Conservation (phyloP, 2,888 invertebrate species). For the Melanostoma scalare region DNA sequence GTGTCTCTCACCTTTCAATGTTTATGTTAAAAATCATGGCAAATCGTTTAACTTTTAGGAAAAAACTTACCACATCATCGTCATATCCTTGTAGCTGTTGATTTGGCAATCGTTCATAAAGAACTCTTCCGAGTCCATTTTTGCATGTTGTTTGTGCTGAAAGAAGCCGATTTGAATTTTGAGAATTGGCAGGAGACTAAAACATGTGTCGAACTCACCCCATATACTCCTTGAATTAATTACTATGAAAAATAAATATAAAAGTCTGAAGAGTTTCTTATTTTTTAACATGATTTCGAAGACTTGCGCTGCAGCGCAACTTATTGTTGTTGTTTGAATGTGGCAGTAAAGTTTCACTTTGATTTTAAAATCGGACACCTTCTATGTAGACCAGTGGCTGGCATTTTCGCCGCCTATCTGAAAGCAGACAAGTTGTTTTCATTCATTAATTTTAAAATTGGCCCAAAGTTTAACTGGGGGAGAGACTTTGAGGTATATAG, state of each 20-base stretch:
- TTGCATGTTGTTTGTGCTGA: constrained; percentile 92
- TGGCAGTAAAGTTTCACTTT: constrained; percentile 21
- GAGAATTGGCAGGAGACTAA: neutral
- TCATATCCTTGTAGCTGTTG: constrained; percentile 94
- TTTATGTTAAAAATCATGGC: neutral
- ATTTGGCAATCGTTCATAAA: constrained; percentile 94
- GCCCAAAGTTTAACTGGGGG: neutral
- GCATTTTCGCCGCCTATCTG: constrained; percentile 32
- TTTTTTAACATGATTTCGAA: constrained; percentile 51
- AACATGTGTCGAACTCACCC: constrained; percentile 38
- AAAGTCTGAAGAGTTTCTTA: constrained; percentile 61
- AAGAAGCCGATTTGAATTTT: neutral
- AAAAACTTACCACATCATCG: constrained; percentile 89
- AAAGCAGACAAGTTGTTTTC: neutral
- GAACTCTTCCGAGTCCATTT: constrained; percentile 92
- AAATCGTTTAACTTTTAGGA: no score
- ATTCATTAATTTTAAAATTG: neutral
- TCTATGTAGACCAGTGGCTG: neutral
- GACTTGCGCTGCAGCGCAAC: constrained; percentile 2
- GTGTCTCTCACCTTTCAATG: constrained; percentile 87
- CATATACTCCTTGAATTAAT: constrained; percentile 59
- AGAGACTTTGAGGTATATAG: no score
- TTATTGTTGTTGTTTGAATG: neutral
- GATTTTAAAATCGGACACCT: constrained; percentile 11
- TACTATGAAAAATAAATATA: constrained; percentile 50